Evolutionary conservation across 2,797 vertebrate species (phyloP), one percentile per base, ranked within the genome.

Genomic region (Pangasius sanitwongsei): DNA sequence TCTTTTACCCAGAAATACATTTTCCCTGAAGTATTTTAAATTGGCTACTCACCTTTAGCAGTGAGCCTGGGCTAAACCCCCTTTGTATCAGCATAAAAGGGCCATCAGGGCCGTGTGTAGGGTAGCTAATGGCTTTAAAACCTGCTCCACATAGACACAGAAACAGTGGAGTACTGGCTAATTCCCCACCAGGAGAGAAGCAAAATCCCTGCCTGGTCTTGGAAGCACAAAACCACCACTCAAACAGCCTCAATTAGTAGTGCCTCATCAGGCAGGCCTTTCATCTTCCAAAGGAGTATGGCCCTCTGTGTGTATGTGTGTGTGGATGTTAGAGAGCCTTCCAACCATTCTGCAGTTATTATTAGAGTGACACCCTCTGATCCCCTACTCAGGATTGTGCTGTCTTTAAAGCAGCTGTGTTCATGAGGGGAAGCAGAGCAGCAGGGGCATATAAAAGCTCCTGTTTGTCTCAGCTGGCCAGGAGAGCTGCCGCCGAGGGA

Each of bases 231-330:
- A 91, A 88, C 89, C 90, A 77, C 81, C 86, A 86, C 89, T 89
- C 91, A 90, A 94, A 94, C 94, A 95, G 91, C 92, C 89, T 94
- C 94, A 96, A 96, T 96, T 96, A 96, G 94, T 94, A 93, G 86
- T 90, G 92, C 86, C 85, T 92, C 91, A 91, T 94, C 94, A 93
- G 92, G 87, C 92, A 92, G 92, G 92, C 92, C 94, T 95, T 95
- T 95, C 93, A 95, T 96, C 93, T 95, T 92, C 69, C 34, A 41
- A 77, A 82, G 84, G 80, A 90, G 87, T 88, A 44, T 84, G 37
- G 69, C 83, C 44, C 20, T 88, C 57, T 87, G 50, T 90, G 86
- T 90, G 15, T 88, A 37, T 16, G 57, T 59, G 57, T 59, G 23
- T 87, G 37, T 83, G 67, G 9, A 18, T 78, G 74, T 83, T 61